These are phyloP conservation scores for Planococcus citri DNA, from an alignment of 1,140 invertebrate species.

Conservation along the genomic window DNA sequence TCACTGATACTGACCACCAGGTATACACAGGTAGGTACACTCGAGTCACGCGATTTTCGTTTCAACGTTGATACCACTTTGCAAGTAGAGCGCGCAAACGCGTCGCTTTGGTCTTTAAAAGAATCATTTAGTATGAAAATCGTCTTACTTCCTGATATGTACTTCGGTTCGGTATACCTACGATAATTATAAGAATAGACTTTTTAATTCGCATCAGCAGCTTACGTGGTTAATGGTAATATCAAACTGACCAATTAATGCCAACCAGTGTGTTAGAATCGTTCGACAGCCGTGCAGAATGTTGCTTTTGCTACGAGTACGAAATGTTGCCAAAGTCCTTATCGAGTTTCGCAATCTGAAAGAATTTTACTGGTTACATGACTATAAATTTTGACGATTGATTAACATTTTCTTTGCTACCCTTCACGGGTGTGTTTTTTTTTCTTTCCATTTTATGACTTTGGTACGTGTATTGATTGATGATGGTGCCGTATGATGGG, in stretches of 20 bases:
- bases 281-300: too few relatives aligned
- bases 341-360: not conserved
- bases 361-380: not conserved
- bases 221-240: not conserved
- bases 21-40: conserved; percentile 14
- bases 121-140: not conserved
- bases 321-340: not conserved
- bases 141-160: not conserved
- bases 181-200: too few relatives aligned
- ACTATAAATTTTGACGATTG: not conserved
- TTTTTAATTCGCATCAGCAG: not conserved
- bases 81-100: conserved; percentile 11
- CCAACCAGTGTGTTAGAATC: too few relatives aligned
- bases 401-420: not conserved
- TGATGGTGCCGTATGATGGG: too few relatives aligned
- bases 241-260: not conserved
- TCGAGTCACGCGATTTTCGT: conserved; percentile 8
- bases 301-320: not conserved
- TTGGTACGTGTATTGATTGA: not conserved
- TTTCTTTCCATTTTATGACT: not conserved
- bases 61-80: not conserved
- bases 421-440: not conserved
- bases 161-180: too few relatives aligned
- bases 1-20: conserved; percentile 16
- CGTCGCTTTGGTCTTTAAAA: not conserved